A percentile compares a stretch with the other conserved stretches of the same genome.
Conservation (phyloP, 2,113 vertebrate genomes). For the Himantopus leucocephalus region DNA sequence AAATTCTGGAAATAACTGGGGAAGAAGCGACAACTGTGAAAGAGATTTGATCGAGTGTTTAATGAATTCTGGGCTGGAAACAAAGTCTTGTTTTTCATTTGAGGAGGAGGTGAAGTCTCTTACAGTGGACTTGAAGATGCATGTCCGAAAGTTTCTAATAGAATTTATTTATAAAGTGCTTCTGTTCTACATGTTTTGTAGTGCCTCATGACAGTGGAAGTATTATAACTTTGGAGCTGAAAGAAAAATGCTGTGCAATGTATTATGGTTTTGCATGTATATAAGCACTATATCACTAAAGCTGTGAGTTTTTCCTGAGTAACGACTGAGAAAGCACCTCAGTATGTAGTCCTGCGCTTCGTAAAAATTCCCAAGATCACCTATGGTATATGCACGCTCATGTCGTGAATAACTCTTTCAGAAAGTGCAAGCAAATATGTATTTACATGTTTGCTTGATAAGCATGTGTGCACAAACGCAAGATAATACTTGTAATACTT, state of each 20-base stretch:
- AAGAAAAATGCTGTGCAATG: neutral
- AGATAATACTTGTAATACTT: neutral
- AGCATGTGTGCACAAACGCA: neutral
- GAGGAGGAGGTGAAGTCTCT: neutral
- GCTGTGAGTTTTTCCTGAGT: slow-evolving; percentile 59
- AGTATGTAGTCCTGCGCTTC: neutral
- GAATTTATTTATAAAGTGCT: neutral
- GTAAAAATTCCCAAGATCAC: neutral
- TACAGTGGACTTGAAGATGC: neutral
- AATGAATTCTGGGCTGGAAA: slow-evolving; percentile 23
- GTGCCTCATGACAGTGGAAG: neutral
- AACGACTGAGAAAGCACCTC: neutral
- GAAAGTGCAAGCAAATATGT: neutral
- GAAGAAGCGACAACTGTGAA: neutral
- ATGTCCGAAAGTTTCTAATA: neutral
- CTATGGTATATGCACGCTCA: neutral
- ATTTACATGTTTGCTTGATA: neutral
- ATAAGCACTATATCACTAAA: neutral
- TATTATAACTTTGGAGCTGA: neutral
- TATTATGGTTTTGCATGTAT: neutral
- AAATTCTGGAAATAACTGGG: neutral
- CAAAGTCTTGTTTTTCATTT: neutral
- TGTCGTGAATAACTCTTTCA: neutral
- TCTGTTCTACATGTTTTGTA: neutral
- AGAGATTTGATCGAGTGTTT: neutral